Evolutionary conservation across 2,113 vertebrate species (phyloP).

Genomic region (Eurystomus gularis): DNA sequence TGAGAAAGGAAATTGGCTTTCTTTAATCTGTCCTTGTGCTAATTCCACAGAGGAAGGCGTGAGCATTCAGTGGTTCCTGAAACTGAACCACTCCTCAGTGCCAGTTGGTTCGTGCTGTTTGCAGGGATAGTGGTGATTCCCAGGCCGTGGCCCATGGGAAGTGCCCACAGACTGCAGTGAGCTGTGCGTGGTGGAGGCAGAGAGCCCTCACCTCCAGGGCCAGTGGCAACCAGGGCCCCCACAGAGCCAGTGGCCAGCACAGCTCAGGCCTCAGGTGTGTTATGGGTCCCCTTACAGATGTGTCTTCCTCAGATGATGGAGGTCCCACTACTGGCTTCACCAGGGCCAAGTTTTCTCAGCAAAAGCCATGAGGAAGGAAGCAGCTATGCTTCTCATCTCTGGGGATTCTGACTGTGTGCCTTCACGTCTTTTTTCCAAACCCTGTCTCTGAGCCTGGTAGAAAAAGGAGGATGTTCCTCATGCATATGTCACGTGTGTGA

Average conservation of each 20-base stretch:
- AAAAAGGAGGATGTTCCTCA: not conserved
- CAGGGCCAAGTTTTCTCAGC: not conserved
- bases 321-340: not conserved
- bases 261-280: accelerated
- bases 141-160: not conserved
- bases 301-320: not conserved
- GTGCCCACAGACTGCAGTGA: accelerated
- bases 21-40: slow-evolving; percentile 70
- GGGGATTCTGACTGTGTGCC: not conserved
- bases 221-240: not conserved
- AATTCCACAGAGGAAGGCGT: slow-evolving; percentile 62
- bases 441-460: not conserved
- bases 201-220: not conserved
- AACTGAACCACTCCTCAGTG: not conserved
- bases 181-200: accelerated
- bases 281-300: not conserved
- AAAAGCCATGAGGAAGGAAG: not conserved
- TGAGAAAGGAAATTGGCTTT: slow-evolving; percentile 66
- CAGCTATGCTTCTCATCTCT: not conserved
- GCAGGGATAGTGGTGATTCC: not conserved
- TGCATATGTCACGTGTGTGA: not conserved
- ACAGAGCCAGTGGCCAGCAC: not conserved
- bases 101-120: not conserved
- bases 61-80: slow-evolving; percentile 24
- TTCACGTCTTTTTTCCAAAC: not conserved